Evolutionary conservation across 2,113 vertebrate genomes (phyloP).

Genomic region (Callopanchax toddi): DNA sequence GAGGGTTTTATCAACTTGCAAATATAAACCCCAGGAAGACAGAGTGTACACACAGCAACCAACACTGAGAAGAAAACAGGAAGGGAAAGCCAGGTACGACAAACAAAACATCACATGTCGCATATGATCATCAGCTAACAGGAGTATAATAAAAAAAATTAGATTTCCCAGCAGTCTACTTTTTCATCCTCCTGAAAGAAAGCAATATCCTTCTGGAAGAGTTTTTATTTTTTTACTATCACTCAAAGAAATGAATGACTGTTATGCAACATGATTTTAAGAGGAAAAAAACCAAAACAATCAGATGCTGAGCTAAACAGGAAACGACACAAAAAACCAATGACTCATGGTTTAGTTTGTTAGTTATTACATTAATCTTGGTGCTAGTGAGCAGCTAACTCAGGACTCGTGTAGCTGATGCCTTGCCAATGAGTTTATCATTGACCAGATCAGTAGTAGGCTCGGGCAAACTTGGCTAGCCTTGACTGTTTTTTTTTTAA

Average conservation of each 20-base stretch:
- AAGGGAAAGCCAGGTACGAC: conserved; percentile 26
- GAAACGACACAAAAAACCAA: background rate
- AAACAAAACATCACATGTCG: conserved; percentile 47
- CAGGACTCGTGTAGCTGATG: background rate
- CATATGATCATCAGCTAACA: conserved; percentile 6
- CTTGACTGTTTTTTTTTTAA: background rate
- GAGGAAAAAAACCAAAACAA: background rate
- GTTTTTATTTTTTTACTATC: background rate
- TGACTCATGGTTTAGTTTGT: too few species aligned
- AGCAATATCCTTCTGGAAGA: too few species aligned
- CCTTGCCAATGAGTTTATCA: too few species aligned
- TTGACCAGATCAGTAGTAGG: too few species aligned
- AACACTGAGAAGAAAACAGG: conserved; percentile 56
- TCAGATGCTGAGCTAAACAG: background rate
- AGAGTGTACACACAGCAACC: conserved; percentile 40
- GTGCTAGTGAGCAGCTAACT: background rate
- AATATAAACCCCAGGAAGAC: conserved; percentile 41
- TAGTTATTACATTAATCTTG: too few species aligned
- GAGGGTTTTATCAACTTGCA: conserved; percentile 68
- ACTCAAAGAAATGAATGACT: background rate
- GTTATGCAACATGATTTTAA: background rate
- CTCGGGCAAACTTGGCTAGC: background rate
- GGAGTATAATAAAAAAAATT: background rate
- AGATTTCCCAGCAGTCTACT: conserved; percentile 1
- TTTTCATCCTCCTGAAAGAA: background rate